Evolutionary conservation across 2,888 invertebrate species (phyloP).

Genomic region (Balanococcus diminutus): DNA sequence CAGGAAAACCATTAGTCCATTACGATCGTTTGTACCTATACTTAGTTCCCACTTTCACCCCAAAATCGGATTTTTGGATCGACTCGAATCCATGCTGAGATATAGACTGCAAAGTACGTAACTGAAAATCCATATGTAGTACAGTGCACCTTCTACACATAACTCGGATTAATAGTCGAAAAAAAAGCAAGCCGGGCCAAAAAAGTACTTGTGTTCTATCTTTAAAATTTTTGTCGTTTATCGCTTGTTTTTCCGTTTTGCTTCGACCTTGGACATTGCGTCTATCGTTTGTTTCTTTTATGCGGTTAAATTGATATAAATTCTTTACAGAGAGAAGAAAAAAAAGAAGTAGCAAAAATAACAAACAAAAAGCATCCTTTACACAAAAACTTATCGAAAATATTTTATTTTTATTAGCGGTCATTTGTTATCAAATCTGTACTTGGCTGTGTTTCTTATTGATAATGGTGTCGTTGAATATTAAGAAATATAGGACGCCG

Average conservation of each 20-base stretch:
- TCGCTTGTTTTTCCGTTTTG: conserved; percentile 12
- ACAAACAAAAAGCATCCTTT: conserved; percentile 32
- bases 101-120: neutral
- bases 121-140: no score
- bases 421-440: conserved; percentile 29
- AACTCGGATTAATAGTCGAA: neutral
- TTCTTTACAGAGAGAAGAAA: neutral
- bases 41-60: no score
- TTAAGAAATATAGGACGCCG: conserved; percentile 33
- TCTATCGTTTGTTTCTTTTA: conserved; percentile 17
- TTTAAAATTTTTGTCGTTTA: neutral
- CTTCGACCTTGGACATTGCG: neutral
- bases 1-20: no score
- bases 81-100: neutral
- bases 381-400: neutral
- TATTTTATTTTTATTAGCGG: conserved; percentile 40
- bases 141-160: neutral
- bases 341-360: neutral
- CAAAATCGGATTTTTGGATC: neutral
- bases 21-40: no score
- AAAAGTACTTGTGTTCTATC: neutral
- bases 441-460: conserved; percentile 23
- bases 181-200: conserved; percentile 2
- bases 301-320: conserved; percentile 28
- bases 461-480: conserved; percentile 34